Conservation (phyloP, 2,888 invertebrate species). For the Callosobruchus maculatus region DNA sequence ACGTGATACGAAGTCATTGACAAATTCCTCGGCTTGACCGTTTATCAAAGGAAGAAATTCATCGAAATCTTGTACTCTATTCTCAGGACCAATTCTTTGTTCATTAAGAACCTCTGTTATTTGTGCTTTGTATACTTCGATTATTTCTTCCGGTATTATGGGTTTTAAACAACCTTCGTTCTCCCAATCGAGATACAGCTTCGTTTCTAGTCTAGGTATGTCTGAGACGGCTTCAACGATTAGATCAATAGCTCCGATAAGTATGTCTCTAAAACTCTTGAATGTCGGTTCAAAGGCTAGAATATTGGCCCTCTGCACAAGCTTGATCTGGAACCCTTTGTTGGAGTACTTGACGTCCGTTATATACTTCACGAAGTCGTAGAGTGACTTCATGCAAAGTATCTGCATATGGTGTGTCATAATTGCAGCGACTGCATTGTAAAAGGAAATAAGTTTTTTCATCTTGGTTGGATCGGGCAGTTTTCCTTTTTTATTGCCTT, state of each 20-base stretch:
- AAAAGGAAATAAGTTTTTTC: constrained; percentile 70
- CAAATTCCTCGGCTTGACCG: constrained; percentile 64
- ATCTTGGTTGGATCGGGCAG: constrained; percentile 66
- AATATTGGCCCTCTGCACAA: constrained; percentile 57
- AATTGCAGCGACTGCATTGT: constrained; percentile 77
- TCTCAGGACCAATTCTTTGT: constrained; percentile 70
- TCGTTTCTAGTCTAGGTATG: constrained; percentile 76
- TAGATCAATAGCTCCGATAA: constrained; percentile 67
- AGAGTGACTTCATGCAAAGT: constrained; percentile 74
- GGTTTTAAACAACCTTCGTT: constrained; percentile 54
- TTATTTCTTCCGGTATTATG: constrained; percentile 66
- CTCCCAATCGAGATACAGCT: constrained; percentile 66
- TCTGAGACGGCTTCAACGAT: constrained; percentile 69
- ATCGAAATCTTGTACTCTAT: constrained; percentile 74
- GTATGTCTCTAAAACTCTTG: constrained; percentile 66
- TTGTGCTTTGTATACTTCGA: constrained; percentile 59
- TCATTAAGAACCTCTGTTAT: constrained; percentile 65
- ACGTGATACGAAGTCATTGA: constrained; percentile 65
- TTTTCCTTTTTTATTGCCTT: constrained; percentile 65
- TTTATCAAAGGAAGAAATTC: constrained; percentile 73
- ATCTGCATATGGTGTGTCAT: constrained; percentile 88
- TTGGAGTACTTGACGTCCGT: constrained; percentile 69
- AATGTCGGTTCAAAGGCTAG: constrained; percentile 74
- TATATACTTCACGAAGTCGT: constrained; percentile 73
- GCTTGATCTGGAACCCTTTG: constrained; percentile 65